Evolutionary conservation across 92 coral and sea anemone species (phyloP).

Genomic region (Ricordea florida): DNA sequence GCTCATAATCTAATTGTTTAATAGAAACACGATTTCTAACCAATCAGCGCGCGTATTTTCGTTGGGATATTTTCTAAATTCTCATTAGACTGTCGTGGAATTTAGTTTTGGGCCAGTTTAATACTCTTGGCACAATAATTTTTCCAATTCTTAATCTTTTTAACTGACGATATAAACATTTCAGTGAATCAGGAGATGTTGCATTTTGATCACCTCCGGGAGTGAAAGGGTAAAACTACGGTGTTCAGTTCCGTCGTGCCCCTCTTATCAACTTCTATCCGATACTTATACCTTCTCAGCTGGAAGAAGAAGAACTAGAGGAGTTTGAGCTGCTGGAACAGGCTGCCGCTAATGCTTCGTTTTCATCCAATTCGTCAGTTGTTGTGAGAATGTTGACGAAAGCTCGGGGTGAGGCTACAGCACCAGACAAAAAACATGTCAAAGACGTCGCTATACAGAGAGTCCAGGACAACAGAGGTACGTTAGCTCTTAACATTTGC

Average conservation of each 20-base stretch:
- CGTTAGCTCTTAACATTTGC: background rate
- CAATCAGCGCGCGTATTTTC: too few relatives aligned
- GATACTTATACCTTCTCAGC: conserved; percentile 36
- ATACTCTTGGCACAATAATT: too few relatives aligned
- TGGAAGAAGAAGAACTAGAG: conserved; percentile 87
- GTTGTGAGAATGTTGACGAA: conserved; percentile 82
- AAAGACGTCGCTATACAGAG: background rate
- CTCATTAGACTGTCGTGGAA: too few relatives aligned
- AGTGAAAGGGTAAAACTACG: too few relatives aligned
- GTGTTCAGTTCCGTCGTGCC: background rate
- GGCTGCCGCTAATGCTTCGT: conserved; percentile 91
- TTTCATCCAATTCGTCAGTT: conserved; percentile 93
- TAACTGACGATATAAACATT: too few relatives aligned
- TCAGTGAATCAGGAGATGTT: too few relatives aligned
- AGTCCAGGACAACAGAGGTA: conserved; percentile 15
- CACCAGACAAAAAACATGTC: background rate
- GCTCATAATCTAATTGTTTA: too few relatives aligned
- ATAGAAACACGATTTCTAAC: too few relatives aligned
- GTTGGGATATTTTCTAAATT: too few relatives aligned
- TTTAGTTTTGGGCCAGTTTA: too few relatives aligned
- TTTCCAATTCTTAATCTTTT: too few relatives aligned
- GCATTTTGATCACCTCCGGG: too few relatives aligned
- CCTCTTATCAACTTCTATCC: background rate
- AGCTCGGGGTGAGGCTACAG: conserved; percentile 53
- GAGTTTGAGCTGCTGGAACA: conserved; percentile 93